phyloP scores from a whole-genome alignment of 1,140 invertebrate genomes.

The Portunus trituberculatus region DNA sequence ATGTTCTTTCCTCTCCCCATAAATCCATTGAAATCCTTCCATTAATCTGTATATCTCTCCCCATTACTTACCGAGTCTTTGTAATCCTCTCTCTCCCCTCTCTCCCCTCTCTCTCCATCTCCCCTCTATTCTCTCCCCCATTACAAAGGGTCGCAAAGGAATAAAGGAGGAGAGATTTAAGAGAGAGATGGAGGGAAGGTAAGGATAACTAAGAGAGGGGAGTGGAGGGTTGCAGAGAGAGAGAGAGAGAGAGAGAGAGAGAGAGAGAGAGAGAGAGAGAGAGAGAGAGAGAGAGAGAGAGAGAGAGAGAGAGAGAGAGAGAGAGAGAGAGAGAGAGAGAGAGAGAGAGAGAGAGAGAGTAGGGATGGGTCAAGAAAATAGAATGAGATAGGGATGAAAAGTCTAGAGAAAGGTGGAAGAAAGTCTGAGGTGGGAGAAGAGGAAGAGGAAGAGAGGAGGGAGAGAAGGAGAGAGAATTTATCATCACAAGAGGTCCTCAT shows the following conservation, averaged over 20 bases:
- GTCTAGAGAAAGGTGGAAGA: neutral
- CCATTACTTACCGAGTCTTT: neutral
- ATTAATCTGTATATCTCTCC: neutral
- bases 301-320: neutral
- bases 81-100: neutral
- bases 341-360: neutral
- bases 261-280: neutral
- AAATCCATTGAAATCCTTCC: neutral
- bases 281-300: neutral
- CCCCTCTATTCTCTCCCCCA: neutral
- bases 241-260: neutral
- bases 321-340: slow-evolving; percentile 27
- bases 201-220: neutral
- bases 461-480: neutral
- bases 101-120: too few species aligned
- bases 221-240: neutral
- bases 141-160: neutral
- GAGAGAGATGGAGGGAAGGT: neutral
- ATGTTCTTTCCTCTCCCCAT: neutral
- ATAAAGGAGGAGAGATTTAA: slow-evolving; percentile 27
- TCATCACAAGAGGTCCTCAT: slow-evolving; percentile 11
- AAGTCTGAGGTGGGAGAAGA: neutral
- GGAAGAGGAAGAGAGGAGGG: neutral
- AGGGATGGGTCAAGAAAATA: neutral
- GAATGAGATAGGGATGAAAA: neutral